Evolutionary conservation across 2,797 vertebrate species (phyloP).

Genomic region (Emys orbicularis): DNA sequence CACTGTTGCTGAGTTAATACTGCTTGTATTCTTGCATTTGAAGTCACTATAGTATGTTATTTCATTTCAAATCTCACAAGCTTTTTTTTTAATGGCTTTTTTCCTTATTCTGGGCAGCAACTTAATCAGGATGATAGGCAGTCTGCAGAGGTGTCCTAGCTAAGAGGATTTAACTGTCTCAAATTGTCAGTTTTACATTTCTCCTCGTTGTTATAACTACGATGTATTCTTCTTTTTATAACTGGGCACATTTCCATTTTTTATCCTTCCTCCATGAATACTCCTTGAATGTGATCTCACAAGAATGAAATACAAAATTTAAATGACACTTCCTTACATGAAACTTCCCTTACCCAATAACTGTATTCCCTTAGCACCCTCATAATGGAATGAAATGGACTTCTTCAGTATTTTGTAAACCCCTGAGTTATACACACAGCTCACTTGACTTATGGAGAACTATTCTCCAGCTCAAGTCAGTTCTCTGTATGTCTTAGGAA

Average conservation of each 20-base stretch:
- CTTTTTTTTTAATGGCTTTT: not conserved
- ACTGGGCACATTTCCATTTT: not conserved
- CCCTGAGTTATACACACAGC: not conserved
- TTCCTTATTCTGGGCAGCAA: not conserved
- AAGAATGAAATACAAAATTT: not conserved
- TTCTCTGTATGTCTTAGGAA: not conserved
- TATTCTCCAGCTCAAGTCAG: not conserved
- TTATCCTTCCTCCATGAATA: not conserved
- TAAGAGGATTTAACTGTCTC: not conserved
- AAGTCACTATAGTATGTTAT: not conserved
- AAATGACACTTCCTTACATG: not conserved
- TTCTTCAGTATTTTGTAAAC: not conserved
- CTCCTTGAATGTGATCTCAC: not conserved
- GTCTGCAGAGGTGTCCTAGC: fast-evolving
- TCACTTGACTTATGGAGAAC: not conserved
- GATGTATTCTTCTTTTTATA: not conserved
- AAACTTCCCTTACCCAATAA: not conserved
- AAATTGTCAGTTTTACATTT: fast-evolving
- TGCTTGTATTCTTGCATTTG: not conserved
- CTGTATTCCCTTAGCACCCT: not conserved
- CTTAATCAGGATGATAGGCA: not conserved
- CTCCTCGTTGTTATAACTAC: not conserved
- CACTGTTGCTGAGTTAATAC: not conserved
- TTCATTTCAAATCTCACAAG: not conserved
- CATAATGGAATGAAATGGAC: not conserved